Percentiles rank a stretch among this genome's conserved stretches.
These are phyloP conservation scores for Leucoraja erinaceus DNA, from an alignment of 2,113 vertebrate species.

Conservation along the genomic window DNA sequence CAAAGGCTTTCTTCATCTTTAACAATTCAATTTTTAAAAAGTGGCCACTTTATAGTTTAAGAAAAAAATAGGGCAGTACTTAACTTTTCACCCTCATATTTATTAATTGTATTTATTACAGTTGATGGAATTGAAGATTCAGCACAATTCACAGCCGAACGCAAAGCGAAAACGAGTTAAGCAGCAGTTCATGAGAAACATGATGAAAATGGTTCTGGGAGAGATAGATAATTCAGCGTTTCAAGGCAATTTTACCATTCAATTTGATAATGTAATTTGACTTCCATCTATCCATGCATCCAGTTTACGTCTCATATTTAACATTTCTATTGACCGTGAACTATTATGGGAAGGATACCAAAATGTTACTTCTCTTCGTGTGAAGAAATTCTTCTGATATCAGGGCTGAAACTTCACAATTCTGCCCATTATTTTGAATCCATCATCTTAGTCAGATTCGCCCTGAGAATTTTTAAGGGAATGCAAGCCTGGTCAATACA, in stretches of 20 bases:
- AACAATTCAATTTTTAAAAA: background rate
- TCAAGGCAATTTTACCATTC: background rate
- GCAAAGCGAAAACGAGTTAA: background rate
- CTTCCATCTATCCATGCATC: background rate
- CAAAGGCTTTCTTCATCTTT: slow-evolving; percentile 35
- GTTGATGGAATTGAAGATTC: background rate
- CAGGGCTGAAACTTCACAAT: background rate
- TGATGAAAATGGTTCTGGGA: background rate
- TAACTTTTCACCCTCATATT: slow-evolving; percentile 29
- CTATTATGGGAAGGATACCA: background rate
- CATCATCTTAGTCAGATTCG: background rate
- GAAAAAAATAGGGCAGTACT: slow-evolving; percentile 14
- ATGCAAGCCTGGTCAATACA: background rate
- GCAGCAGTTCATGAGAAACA: background rate
- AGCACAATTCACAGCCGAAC: slow-evolving; percentile 10
- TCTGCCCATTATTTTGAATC: background rate
- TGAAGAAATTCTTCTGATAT: background rate
- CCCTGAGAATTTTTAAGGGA: background rate
- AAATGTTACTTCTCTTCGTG: no score
- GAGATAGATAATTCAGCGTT: background rate
- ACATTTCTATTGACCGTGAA: background rate
- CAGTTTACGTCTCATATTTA: background rate
- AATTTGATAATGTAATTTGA: background rate
- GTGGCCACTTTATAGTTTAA: slow-evolving; percentile 18
- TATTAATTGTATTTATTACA: slow-evolving; percentile 9